Evolutionary conservation across 1,140 invertebrate genomes (phyloP).

Genomic region (Drosophila parabipectinata): DNA sequence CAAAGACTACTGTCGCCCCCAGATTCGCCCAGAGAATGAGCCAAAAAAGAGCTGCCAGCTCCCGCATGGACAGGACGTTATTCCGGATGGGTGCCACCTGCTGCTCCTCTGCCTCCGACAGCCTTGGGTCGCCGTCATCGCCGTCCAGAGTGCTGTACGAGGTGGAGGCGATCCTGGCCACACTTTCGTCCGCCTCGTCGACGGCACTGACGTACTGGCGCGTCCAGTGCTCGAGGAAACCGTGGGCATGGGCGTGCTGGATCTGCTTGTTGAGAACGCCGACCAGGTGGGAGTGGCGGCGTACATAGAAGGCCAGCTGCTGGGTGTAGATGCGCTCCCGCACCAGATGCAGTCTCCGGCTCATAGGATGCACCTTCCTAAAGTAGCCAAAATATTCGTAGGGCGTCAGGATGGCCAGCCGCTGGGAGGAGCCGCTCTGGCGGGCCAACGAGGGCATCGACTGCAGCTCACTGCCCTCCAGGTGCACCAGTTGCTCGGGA

Average conservation of each 20-base stretch:
- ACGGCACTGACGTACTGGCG: constrained; percentile 64
- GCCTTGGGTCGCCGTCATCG: constrained; percentile 19
- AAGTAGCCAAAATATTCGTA: constrained; percentile 78
- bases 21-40: constrained; percentile 59
- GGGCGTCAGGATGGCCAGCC: constrained; percentile 61
- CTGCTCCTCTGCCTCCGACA: constrained; percentile 16
- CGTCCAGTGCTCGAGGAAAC: constrained; percentile 71
- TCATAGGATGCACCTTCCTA: constrained; percentile 66
- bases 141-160: constrained; percentile 39
- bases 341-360: constrained; percentile 60
- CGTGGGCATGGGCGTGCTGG: constrained; percentile 49
- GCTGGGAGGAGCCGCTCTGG: constrained; percentile 40
- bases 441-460: constrained; percentile 55
- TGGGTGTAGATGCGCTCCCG: constrained; percentile 71
- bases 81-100: constrained; percentile 3
- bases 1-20: constrained; percentile 41
- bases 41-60: constrained; percentile 64
- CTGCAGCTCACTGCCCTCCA: constrained; percentile 57
- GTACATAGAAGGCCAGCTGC: constrained; percentile 70
- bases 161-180: constrained; percentile 38
- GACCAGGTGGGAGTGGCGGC: constrained; percentile 64
- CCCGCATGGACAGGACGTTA: constrained; percentile 56
- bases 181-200: constrained; percentile 57
- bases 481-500: constrained; percentile 28
- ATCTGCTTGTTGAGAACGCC: constrained; percentile 64